Evolutionary conservation across 2,888 invertebrate species (phyloP).

Genomic region (Platycnemis pennipes): DNA sequence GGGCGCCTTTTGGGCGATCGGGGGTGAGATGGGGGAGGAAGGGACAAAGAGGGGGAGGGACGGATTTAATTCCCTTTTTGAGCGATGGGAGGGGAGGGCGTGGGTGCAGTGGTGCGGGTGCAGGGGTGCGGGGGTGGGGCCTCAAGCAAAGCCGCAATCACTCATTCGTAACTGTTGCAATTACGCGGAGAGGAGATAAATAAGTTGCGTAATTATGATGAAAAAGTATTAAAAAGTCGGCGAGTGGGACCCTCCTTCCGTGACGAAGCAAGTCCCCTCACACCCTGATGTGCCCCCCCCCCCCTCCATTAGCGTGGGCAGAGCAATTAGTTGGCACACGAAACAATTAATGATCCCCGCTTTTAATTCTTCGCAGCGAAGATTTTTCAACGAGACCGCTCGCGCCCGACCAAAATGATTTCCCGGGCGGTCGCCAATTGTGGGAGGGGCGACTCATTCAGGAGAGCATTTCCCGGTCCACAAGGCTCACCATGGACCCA

Average conservation of each 20-base stretch:
- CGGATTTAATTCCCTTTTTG: neutral
- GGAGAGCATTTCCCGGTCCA: no score
- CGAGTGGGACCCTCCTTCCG: neutral
- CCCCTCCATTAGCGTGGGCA: neutral
- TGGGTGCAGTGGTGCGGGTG: neutral
- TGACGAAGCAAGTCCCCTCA: neutral
- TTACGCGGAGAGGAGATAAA: constrained; percentile 39
- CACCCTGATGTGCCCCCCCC: neutral
- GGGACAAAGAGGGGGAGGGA: neutral
- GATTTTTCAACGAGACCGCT: neutral
- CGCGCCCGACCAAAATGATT: no score
- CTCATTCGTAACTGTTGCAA: constrained; percentile 38
- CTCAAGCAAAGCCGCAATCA: neutral
- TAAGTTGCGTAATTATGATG: constrained; percentile 22
- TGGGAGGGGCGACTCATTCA: no score
- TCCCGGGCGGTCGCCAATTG: no score
- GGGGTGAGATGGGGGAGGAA: neutral
- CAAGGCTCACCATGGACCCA: no score
- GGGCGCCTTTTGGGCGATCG: neutral
- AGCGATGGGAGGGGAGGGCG: neutral
- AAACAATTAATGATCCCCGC: neutral
- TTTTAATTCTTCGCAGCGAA: neutral
- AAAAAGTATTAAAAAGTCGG: neutral
- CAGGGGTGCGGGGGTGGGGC: neutral
- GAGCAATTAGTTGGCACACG: neutral